Evolutionary conservation across 1,140 invertebrate species (phyloP).

Genomic region (Acyrthosiphon pisum): DNA sequence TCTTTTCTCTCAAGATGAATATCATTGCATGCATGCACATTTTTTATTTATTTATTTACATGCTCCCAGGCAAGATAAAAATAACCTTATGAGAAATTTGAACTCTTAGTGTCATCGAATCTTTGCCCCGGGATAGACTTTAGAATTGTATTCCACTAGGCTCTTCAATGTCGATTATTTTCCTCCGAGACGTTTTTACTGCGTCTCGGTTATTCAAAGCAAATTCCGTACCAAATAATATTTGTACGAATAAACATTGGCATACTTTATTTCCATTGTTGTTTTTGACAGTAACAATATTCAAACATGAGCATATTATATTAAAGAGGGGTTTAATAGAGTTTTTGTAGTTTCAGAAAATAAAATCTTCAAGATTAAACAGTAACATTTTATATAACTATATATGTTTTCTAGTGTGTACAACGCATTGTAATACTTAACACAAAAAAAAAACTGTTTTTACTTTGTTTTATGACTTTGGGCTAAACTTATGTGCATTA

Average conservation of each 20-base stretch:
- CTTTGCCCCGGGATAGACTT: not conserved
- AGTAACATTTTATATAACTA: not conserved
- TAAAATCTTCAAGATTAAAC: not conserved
- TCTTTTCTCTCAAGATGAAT: not conserved
- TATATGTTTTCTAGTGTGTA: not conserved
- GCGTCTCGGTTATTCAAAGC: not conserved
- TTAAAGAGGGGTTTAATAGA: not conserved
- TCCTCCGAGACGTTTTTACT: not conserved
- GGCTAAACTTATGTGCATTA: not conserved
- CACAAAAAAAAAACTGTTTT: not conserved
- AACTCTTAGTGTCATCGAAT: not conserved
- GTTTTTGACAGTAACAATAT: conserved; percentile 17
- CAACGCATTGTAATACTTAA: not conserved
- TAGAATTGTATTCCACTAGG: not conserved
- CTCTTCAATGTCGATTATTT: not conserved
- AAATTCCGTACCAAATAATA: not conserved
- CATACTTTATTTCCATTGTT: not conserved
- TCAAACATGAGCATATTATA: not conserved
- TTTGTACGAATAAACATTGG: not conserved
- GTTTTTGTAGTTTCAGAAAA: not conserved
- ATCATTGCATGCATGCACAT: not conserved
- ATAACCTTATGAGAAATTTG: conserved; percentile 18
- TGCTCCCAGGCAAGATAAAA: not conserved
- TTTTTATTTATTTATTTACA: not conserved
- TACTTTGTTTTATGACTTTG: not conserved